Percentiles rank a stretch among this genome's conserved stretches.
These are phyloP conservation scores for Leptinotarsa tumamoca DNA, from an alignment of 2,888 invertebrate genomes.

Conservation along the genomic window DNA sequence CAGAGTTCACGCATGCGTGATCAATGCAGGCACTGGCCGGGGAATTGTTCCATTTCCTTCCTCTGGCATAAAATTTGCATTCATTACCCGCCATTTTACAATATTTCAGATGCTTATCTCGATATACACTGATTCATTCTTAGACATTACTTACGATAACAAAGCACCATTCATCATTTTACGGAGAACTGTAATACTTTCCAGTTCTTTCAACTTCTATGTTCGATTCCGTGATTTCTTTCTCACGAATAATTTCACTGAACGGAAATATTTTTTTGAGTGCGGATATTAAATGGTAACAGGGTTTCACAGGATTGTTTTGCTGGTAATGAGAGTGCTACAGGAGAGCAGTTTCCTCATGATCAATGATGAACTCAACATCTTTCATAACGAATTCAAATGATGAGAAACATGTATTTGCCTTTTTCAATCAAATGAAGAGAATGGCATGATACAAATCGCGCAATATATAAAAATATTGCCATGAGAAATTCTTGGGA, in stretches of 20 bases:
- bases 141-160: slow-evolving; percentile 56
- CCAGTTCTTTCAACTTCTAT: slow-evolving; percentile 29
- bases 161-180: slow-evolving; percentile 59
- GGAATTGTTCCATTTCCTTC: slow-evolving; percentile 65
- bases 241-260: slow-evolving; percentile 14
- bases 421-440: not conserved
- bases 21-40: slow-evolving; percentile 61
- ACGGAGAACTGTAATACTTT: slow-evolving; percentile 31
- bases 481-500: no score
- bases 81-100: slow-evolving; percentile 62
- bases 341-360: not conserved
- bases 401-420: not conserved
- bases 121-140: slow-evolving; percentile 56
- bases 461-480: no score
- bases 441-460: not conserved
- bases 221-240: slow-evolving; percentile 14
- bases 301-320: slow-evolving; percentile 10
- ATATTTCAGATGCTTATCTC: slow-evolving; percentile 55
- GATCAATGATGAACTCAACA: slow-evolving; percentile 1
- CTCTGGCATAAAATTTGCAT: slow-evolving; percentile 56
- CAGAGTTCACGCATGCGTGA: slow-evolving; percentile 60
- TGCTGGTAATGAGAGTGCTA: not conserved
- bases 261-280: slow-evolving; percentile 5
- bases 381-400: not conserved
- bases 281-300: not conserved